Base-by-base conservation (phyloP, 2,888 invertebrate genomes). In the Parasteatoda lunata region DNA sequence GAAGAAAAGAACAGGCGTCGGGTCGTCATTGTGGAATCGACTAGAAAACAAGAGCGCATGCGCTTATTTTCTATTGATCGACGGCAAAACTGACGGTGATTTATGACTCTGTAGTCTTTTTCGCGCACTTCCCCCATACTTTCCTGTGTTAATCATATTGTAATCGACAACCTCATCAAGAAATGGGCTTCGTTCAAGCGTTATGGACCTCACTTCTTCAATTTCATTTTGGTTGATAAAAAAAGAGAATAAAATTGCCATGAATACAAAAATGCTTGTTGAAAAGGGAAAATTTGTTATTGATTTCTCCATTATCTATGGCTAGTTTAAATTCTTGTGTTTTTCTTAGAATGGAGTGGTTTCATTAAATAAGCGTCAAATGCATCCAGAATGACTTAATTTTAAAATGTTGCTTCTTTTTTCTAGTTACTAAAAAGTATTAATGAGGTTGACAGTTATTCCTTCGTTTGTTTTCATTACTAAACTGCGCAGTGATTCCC, bases 131-230 rank as follows among this genome's bases (percentile, higher is more conserved):
- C 52, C 30, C 5, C 48, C 13, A 7, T 7, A 51, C n/a, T 71
- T 77, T 72, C 59, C 52, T 59, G 73, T 68, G 69, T 79, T 84
- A 84, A 84, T 84, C 84, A 84, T 79, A 79, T 84, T 79, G 84
- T 79, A 84, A 84, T 84, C 84, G 79, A 69, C 72, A 70, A 75
- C 54, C 78, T 84, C 84, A 79, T 84, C 84, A 73, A 69, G 45
- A 47, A 59, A 70, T 79, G 68, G 52, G 8, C 52, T 30, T 30
- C 30, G 64, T 30, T 65, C 73, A 73, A 9, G 8, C 73, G 15
- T 15, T 7, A 15, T 11, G 49, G 48, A n/a, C 54, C n/a, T 9
- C 48, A n/a, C 48, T n/a, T 68, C 70, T 70, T 70, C 70, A 70
- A 70, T 70, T 70, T 59, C 47, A 45, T 69, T 69, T 30, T 30